Evolutionary conservation across 2,113 vertebrate species (phyloP), one percentile per base, ranked within the genome.

Genomic region (Ptychochromis oligacanthus): DNA sequence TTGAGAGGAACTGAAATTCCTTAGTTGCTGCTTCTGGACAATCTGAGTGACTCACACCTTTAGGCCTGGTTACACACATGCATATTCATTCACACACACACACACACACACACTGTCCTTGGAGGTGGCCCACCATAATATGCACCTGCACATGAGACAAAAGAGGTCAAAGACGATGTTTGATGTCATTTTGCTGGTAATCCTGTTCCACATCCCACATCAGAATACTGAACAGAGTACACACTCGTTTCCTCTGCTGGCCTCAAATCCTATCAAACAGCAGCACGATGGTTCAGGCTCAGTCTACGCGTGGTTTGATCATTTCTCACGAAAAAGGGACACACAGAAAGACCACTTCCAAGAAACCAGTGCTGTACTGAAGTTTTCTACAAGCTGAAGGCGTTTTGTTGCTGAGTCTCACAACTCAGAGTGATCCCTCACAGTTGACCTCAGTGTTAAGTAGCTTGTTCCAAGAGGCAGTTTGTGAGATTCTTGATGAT

Each of bases 151-250:
- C 58, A 62, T 49, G 43, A 80, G 54, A 91, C 77, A 83, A 90
- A 86, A 78, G 46, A 83, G 24, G 36, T 79, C 58, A 81, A 49
- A 80, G 85, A 49, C 86, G 80, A 81, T 72, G 64, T 81, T 82
- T 79, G 61, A 72, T 79, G 82, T 75, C 56, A 64, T 75, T 54
- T 76, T 86, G 78, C 75, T 75, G 79, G 85, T 89, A 79, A 91
- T 89, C 62, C 55, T 49, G 28, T 80, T 67, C 79, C 54, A 49
- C 55, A 75, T 82, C 57, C 67, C 36, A 54, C 56, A 65, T 36
- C 74, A 75, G 34, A 74, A 77, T 6, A 49, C 17, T 38, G 24
- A 85, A 81, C 46, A 72, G 15, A 60, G 17, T 36, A 87, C 65
- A 80, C 70, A 86, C 62, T 24, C 34, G 6, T 22, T 75, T 59